Conservation (phyloP, 2,113 vertebrate genomes). For the Butorides virescens region DNA sequence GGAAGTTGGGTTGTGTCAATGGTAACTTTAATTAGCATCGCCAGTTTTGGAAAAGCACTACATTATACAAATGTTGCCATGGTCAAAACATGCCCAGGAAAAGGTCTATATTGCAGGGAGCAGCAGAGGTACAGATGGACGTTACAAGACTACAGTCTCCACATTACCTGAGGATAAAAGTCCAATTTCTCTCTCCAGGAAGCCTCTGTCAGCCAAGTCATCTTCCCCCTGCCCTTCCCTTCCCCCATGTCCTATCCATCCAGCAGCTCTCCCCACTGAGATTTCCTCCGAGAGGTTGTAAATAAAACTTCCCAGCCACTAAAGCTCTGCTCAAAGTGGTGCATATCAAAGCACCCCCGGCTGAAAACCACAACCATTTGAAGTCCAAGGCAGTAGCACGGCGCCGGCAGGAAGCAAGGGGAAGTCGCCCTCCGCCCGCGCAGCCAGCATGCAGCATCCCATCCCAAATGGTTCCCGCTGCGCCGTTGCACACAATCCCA, state of each 20-base stretch:
- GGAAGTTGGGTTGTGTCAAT: background rate
- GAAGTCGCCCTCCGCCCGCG: background rate
- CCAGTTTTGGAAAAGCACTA: background rate
- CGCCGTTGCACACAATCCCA: background rate
- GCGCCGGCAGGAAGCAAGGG: background rate
- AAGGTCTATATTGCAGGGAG: background rate
- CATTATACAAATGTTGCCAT: background rate
- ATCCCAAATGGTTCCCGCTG: background rate
- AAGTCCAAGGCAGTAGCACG: background rate
- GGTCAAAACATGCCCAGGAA: background rate
- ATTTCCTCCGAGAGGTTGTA: background rate
- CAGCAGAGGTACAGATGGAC: rapidly evolving
- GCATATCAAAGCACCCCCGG: background rate
- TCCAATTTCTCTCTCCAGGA: background rate
- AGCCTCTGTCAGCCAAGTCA: background rate
- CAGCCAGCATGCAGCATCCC: background rate
- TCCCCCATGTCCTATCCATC: background rate
- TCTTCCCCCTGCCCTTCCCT: background rate
- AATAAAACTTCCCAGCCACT: background rate
- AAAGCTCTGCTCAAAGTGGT: background rate
- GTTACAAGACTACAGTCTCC: background rate
- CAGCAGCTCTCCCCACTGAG: background rate
- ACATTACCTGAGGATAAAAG: background rate
- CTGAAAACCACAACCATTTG: background rate
- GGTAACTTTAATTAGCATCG: background rate